These are phyloP conservation scores for Chloroceryle aenea DNA, from an alignment of 2,113 vertebrate species.

Conservation along the genomic window DNA sequence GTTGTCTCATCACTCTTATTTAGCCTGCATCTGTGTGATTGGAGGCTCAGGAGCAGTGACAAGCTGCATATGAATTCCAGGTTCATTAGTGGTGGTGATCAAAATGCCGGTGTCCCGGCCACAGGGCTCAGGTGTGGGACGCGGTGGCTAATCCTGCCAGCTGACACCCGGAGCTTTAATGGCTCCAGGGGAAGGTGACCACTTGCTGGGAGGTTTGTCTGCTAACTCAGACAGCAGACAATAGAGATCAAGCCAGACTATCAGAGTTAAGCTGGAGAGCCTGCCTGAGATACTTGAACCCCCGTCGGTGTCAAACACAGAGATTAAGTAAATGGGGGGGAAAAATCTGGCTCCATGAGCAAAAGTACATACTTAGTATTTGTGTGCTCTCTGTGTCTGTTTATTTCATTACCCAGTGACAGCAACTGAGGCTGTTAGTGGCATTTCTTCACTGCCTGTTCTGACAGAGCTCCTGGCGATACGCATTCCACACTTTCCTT, in stretches of 20 bases:
- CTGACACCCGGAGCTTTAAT: constrained; percentile 77
- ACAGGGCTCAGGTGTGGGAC: constrained; percentile 82
- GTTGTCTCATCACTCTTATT: constrained; percentile 60
- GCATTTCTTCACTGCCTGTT: constrained; percentile 23
- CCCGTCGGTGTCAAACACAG: constrained; percentile 64
- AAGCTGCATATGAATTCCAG: constrained; percentile 78
- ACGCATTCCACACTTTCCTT: not conserved
- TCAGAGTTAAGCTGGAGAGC: constrained; percentile 68
- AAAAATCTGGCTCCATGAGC: not conserved
- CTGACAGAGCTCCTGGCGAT: not conserved
- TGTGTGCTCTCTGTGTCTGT: constrained; percentile 1
- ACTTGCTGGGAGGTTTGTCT: constrained; percentile 73
- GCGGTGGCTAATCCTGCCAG: constrained; percentile 75
- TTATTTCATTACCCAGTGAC: constrained; percentile 34
- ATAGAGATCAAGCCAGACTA: constrained; percentile 74
- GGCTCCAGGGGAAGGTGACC: constrained; percentile 74
- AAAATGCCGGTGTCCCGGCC: constrained; percentile 69
- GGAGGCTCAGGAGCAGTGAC: constrained; percentile 68
- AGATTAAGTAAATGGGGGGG: constrained; percentile 58
- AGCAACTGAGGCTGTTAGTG: constrained; percentile 17
- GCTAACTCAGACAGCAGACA: constrained; percentile 69
- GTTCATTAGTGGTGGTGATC: constrained; percentile 80
- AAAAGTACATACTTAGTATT: constrained; percentile 19
- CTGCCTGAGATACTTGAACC: constrained; percentile 68
- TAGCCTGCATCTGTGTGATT: constrained; percentile 60